Evolutionary conservation across 2,797 vertebrate species (phyloP).

Genomic region (Cyprinella venusta): DNA sequence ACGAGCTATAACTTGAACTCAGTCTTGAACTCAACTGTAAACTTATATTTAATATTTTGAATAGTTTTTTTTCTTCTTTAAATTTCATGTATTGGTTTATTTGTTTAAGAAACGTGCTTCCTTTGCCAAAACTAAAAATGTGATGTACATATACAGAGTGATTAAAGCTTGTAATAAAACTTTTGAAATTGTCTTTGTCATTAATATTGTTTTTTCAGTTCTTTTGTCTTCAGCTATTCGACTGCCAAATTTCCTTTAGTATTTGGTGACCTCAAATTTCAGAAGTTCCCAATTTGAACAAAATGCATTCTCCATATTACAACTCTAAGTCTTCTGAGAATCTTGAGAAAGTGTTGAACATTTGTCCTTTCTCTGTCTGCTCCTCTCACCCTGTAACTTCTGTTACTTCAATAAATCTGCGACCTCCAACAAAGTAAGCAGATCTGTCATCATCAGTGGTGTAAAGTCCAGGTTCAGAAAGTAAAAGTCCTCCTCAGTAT

Average conservation of each 20-base stretch:
- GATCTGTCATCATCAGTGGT: too few species aligned
- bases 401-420: not conserved
- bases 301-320: not conserved
- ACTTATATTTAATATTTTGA: slow-evolving; percentile 47
- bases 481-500: too few species aligned
- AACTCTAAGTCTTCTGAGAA: not conserved
- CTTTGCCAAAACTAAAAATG: slow-evolving; percentile 49
- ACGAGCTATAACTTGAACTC: slow-evolving; percentile 57
- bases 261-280: not conserved
- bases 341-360: not conserved
- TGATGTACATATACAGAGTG: slow-evolving; percentile 55
- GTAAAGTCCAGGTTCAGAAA: too few species aligned
- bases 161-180: slow-evolving; percentile 54
- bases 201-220: too few species aligned
- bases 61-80: slow-evolving; percentile 5
- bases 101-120: slow-evolving; percentile 34
- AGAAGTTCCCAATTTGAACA: not conserved
- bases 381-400: not conserved
- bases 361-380: not conserved
- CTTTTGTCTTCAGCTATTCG: too few species aligned
- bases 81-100: slow-evolving; percentile 44
- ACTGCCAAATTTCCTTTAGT: not conserved
- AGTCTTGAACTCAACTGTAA: slow-evolving; percentile 44
- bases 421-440: too few species aligned
- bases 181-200: not conserved